phyloP scores from a whole-genome alignment of 2,888 invertebrate genomes.

The Ecdyonurus torrentis region DNA sequence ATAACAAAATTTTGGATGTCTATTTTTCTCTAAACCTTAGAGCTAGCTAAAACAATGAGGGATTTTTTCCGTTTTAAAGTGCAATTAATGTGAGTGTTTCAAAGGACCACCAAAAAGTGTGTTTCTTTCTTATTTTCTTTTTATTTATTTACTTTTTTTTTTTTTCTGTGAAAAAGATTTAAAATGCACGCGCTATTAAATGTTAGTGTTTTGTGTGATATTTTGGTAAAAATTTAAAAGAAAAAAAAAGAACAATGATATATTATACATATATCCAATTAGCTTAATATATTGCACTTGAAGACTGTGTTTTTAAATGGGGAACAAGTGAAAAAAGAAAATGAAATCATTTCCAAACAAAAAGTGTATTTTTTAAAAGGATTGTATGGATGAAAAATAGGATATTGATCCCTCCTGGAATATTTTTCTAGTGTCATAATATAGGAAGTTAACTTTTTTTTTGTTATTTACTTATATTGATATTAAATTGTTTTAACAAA shows the following conservation, averaged over 20 bases:
- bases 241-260: background rate
- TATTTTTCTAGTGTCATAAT: background rate
- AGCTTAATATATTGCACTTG: background rate
- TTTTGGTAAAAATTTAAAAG: background rate
- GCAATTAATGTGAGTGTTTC: background rate
- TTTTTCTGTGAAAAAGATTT: background rate
- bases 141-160: too few species aligned
- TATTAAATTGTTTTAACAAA: too few species aligned
- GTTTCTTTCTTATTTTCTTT: too few species aligned
- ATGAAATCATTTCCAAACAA: background rate
- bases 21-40: background rate
- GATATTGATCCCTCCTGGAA: background rate
- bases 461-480: background rate
- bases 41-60: background rate
- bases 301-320: background rate
- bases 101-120: background rate
- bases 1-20: background rate
- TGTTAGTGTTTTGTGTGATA: background rate
- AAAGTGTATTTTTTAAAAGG: background rate
- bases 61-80: constrained; percentile 1
- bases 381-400: background rate
- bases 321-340: background rate
- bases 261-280: background rate
- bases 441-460: too few species aligned
- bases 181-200: background rate